These are phyloP conservation scores for Propsilocerus akamusi DNA, from an alignment of 1,140 invertebrate genomes.

Conservation along the genomic window DNA sequence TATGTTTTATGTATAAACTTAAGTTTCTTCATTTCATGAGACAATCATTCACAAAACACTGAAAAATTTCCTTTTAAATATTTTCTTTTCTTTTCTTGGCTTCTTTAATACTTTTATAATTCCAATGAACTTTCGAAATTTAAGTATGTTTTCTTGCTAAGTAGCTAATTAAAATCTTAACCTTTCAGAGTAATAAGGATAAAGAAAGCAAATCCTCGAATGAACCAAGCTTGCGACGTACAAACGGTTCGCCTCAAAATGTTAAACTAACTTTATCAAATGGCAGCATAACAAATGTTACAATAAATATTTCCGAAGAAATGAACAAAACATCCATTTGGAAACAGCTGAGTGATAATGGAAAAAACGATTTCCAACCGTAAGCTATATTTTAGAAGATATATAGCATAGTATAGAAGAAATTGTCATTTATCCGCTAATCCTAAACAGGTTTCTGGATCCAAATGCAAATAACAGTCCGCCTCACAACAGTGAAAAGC, in stretches of 20 bases:
- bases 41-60: no score
- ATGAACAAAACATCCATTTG: constrained; percentile 85
- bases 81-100: neutral
- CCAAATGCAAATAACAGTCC: neutral
- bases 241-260: constrained; percentile 45
- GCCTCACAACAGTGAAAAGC: constrained; percentile 19
- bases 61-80: neutral
- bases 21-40: neutral
- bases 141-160: neutral
- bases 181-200: constrained; percentile 20
- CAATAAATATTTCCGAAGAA: constrained; percentile 86
- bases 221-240: constrained; percentile 16
- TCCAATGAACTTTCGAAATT: neutral
- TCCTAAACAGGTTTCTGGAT: neutral
- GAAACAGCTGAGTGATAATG: constrained; percentile 55
- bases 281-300: constrained; percentile 69
- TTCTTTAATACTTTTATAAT: constrained; percentile 9
- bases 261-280: constrained; percentile 75
- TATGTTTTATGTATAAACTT: neutral
- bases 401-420: no score
- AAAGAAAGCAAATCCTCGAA: constrained; percentile 17
- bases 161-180: constrained; percentile 4
- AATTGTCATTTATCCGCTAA: neutral
- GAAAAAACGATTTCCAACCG: neutral
- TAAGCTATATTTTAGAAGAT: neutral